Conservation (phyloP, 2,113 vertebrate species). For the Nicator chloris region DNA sequence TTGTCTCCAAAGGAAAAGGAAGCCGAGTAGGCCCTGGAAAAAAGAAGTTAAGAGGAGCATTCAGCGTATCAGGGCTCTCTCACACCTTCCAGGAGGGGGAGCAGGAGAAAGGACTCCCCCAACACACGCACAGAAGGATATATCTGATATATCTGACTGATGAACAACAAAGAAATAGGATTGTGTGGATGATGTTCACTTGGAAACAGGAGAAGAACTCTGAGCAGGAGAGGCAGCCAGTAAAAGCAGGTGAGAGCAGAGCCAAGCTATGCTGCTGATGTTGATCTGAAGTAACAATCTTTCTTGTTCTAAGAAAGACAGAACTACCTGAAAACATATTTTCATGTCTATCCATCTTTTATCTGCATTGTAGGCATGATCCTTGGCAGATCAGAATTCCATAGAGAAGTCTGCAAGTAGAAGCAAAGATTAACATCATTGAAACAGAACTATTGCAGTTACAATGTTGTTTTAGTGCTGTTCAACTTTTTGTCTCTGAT, state of each 20-base stretch:
- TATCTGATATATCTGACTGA: background rate
- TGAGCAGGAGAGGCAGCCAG: background rate
- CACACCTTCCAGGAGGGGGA: background rate
- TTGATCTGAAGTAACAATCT: background rate
- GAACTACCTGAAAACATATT: background rate
- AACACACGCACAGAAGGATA: background rate
- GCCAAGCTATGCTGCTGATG: background rate
- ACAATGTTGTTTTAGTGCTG: background rate
- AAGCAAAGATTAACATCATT: background rate
- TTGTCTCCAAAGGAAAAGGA: background rate
- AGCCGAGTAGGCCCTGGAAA: background rate
- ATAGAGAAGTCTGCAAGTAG: background rate
- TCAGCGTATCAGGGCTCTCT: background rate
- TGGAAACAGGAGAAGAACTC: background rate
- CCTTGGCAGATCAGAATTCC: background rate
- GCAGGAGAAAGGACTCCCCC: background rate
- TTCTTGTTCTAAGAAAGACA: background rate
- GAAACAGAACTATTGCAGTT: background rate
- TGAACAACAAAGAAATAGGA: background rate
- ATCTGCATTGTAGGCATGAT: background rate
- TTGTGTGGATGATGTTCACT: background rate
- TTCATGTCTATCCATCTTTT: background rate
- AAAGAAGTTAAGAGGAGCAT: background rate
- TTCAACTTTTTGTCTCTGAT: background rate
- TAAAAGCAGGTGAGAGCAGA: background rate